Base-by-base conservation (phyloP, 64 coral and sea anemone genomes). In the Anthopleura sola region DNA sequence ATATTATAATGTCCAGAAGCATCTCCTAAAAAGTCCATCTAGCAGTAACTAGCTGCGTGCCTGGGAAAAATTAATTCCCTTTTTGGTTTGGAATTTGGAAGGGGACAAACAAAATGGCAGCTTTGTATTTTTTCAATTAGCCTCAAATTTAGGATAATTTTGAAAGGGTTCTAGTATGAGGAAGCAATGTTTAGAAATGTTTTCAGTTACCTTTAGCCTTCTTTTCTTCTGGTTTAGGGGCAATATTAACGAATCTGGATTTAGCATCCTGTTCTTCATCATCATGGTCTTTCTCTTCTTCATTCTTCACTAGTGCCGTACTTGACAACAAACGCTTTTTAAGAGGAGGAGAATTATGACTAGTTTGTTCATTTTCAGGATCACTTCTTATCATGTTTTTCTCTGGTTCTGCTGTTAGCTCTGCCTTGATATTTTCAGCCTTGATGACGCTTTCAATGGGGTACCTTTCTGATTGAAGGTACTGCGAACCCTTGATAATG, bases 161-260 rank as follows among this genome's bases (percentile, higher is more conserved):
- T 17, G 11, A 53, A 48, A 48, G 46, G 11, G 11, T 11, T 48
- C 46, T 17, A 13, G 14, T 15, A 53, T 0, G 50, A 53, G 7
- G 13, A 53, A 15, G 16, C 50, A 53, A 17, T 53, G 14, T 53
- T 53, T 44, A 44, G 40, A 44, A 56, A 17, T 21, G 20, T 17
- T 29, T 11, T 66, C 24, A 23, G 24, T 71, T 28, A 79, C 76
- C 76, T 79, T 79, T 44, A 44, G 38, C 15, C 24, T 79, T 79
- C 20, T 50, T 55, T 37, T 56, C n/a, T 37, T 56, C 48, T 56
- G 32, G 82, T 83, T 83, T 83, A 18, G 82, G 82, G 4, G 82
- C 82, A 60, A 83, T 83, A 39, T 83, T 60, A 36, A 83, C 55
- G 38, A 83, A 83, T 60, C 82, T 83, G 32, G 51, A 54, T 49